Evolutionary conservation across 2,797 vertebrate genomes (phyloP), one percentile per base, ranked within the genome.

Genomic region (Leptoclinus maculatus): DNA sequence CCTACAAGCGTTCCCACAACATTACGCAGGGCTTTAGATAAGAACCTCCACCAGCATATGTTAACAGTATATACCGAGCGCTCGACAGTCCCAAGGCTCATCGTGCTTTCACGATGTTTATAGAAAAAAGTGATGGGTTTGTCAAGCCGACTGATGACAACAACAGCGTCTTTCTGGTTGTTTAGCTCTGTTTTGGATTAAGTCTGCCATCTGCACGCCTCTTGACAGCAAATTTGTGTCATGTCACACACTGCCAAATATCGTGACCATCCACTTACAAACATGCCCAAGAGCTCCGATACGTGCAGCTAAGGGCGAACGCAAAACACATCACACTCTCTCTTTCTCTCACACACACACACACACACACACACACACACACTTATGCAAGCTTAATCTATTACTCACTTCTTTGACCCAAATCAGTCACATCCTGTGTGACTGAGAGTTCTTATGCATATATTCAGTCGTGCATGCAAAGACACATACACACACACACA

Each of bases 331-430:
- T 79, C 82, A 43, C 80, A 71, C 49, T 70, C 64, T 4, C 79
- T 34, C 14, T 7, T 1, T 16, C 76, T 60, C 62, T 54, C 32
- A 7, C 32, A 34, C 32, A 34, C 29, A 29, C 29, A 29, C 29
- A 29, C 6, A 7, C 32, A 34, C 32, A 34, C 62, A 58, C 66
- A 72, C 36, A 83, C 56, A 83, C 71, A 83, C 83, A 78, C 78
- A 82, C 74, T 79, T 70, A 87, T 57, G 60, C 90, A 85, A 83
- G 88, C 83, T 87, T 91, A 78, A 91, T 93, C 90, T 89, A 89
- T 93, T 92, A 88, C 90, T 91, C 91, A 91, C 85, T 86, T 89
- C 82, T 89, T 91, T 92, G 88, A 94, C 93, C 93, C 83, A 89
- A 94, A 94, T 94, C 92, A 92, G 92, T 94, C 92, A 91, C 79